Evolutionary conservation across 2,113 vertebrate species (phyloP).

Genomic region (Acanthochromis polyacanthus): DNA sequence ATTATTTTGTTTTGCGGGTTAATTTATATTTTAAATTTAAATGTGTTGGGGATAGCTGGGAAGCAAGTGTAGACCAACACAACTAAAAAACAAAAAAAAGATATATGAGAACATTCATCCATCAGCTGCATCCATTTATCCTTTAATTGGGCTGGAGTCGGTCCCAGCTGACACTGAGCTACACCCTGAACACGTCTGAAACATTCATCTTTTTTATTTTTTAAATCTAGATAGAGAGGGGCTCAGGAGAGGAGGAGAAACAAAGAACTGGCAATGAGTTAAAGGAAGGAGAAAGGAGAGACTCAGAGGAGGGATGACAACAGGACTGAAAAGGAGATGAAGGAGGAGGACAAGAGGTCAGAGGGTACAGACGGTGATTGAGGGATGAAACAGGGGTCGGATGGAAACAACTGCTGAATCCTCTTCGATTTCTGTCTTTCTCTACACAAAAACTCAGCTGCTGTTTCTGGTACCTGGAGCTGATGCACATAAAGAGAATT

Average conservation of each 20-base stretch:
- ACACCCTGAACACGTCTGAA: too few relatives aligned
- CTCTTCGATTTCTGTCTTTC: not conserved
- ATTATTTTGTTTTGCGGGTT: not conserved
- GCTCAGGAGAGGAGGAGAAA: not conserved
- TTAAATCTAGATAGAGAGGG: not conserved
- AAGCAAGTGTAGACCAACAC: not conserved
- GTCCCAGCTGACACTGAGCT: too few relatives aligned
- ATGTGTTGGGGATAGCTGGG: not conserved
- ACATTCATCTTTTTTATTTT: not conserved
- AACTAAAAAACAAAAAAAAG: not conserved
- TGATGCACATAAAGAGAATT: not conserved
- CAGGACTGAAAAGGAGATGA: slow-evolving; percentile 43
- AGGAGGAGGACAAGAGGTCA: slow-evolving; percentile 23
- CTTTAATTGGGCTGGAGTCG: too few relatives aligned
- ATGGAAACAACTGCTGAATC: slow-evolving; percentile 49
- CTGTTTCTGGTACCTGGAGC: not conserved
- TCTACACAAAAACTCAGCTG: not conserved
- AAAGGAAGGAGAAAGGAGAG: not conserved
- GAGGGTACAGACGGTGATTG: slow-evolving; percentile 36
- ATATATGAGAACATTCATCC: not conserved
- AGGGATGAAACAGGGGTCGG: slow-evolving; percentile 44
- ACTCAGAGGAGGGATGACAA: slow-evolving; percentile 30
- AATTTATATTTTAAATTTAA: slow-evolving; percentile 5
- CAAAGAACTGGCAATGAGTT: not conserved
- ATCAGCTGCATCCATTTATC: not conserved